Evolutionary conservation across 2,113 vertebrate species (phyloP).

Genomic region (Gadus chalcogrammus): DNA sequence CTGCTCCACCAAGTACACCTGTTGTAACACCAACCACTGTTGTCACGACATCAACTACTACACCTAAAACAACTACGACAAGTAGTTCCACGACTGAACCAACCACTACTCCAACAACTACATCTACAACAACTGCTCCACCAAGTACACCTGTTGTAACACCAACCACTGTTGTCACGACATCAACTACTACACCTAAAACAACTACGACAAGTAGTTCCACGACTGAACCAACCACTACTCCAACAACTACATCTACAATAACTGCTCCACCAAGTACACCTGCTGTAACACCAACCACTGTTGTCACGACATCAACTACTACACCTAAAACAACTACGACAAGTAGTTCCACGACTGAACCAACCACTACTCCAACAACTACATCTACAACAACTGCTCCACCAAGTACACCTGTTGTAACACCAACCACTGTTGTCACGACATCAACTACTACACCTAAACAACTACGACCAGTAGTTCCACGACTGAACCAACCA

Average conservation of each 20-base stretch:
- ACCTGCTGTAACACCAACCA: not conserved
- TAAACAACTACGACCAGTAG: no score
- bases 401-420: no score
- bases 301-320: not conserved
- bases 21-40: no score
- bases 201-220: no score
- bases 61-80: not conserved
- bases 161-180: not conserved
- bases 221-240: no score
- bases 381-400: not conserved
- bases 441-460: not conserved
- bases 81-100: no score
- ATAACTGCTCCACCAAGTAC: not conserved
- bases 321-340: no score
- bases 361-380: not conserved
- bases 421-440: no score
- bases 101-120: no score
- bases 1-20: not conserved
- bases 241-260: no score
- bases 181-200: not conserved
- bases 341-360: no score
- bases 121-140: not conserved
- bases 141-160: slow-evolving; percentile 8
- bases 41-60: not conserved
- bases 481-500: no score